Evolutionary conservation across 2,113 vertebrate genomes (phyloP), one percentile per base, ranked within the genome.

Genomic region (Tachycineta bicolor): DNA sequence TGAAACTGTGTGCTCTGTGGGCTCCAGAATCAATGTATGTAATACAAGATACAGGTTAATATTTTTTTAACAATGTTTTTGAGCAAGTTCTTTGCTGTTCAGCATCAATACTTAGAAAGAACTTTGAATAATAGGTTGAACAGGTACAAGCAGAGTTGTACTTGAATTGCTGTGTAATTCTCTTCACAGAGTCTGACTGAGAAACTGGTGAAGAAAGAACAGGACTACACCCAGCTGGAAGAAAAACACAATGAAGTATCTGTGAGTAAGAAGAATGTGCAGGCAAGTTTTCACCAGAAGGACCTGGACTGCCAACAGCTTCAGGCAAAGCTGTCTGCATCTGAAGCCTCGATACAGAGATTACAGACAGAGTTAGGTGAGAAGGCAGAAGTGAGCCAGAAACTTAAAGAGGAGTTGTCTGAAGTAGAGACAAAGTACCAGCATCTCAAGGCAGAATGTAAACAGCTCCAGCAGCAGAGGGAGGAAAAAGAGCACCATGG

Each of bases 401-500:
- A 98, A 89, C 97, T 99, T 80, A 99, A 98, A 97, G 98, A 96
- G 69, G 99, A 99, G 93, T 94, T 99, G 26, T 95, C 97, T 0
- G 99, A 99, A 94, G 97, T 99, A 58, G 99, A 99, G 97, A 97
- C 97, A n/a, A 99, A 98, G 86, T 98, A 98, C 39, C 98, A 99
- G 43, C 99, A 99, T 95, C 97, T 99, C 56, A 99, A 99, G 94
- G 98, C 98, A 0, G 99, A 99, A 87, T 98, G 98, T 90, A 99
- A 99, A 94, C 99, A 99, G 96, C 95, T 99, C 11, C 99, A 99
- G 46, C 99, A 99, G 70, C 99, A 99, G 93, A 98, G 97, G 74
- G 99, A 99, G 79, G 99, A 99, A 82, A 99, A 98, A 82, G 99
- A 99, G 64, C 99, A 98, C 87, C 98, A 99, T 53, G 98, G 98